phyloP scores from a whole-genome alignment of 2,797 vertebrate genomes.

The Clamator glandarius region DNA sequence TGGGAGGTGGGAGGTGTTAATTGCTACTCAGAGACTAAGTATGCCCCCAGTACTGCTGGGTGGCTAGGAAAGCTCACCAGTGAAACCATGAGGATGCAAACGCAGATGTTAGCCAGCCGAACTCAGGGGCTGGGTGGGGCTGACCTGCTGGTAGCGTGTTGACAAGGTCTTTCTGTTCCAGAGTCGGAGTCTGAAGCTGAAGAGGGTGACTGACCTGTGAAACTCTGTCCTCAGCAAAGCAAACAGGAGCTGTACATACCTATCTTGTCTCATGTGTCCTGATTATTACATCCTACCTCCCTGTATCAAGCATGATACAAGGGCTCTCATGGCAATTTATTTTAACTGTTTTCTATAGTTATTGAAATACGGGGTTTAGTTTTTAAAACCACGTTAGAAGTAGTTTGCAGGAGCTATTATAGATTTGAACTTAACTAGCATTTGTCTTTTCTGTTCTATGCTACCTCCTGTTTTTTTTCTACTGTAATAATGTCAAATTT shows the following conservation, averaged over 20 bases:
- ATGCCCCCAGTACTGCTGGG: neutral
- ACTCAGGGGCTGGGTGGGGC: accelerated
- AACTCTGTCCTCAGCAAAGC: slow-evolving; percentile 79
- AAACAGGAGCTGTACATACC: slow-evolving; percentile 88
- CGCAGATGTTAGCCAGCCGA: neutral
- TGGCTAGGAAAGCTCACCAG: neutral
- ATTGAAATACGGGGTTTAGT: slow-evolving; percentile 80
- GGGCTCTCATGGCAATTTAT: slow-evolving; percentile 84
- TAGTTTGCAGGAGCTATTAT: slow-evolving; percentile 78
- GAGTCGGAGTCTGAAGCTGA: slow-evolving; percentile 97
- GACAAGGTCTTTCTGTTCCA: slow-evolving; percentile 65
- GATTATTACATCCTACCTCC: slow-evolving; percentile 89
- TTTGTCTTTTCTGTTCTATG: slow-evolving; percentile 83
- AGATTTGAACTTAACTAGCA: slow-evolving; percentile 78
- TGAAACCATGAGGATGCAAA: accelerated
- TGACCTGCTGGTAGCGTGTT: neutral
- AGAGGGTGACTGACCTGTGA: slow-evolving; percentile 90
- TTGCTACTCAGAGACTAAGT: neutral
- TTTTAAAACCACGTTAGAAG: slow-evolving; percentile 81
- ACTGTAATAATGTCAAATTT: slow-evolving; percentile 85
- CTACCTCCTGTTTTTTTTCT: slow-evolving; percentile 91
- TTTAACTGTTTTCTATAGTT: slow-evolving; percentile 81
- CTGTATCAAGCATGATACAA: slow-evolving; percentile 87
- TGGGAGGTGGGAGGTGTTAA: accelerated
- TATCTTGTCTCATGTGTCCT: slow-evolving; percentile 82